Percentiles rank a stretch among this genome's conserved stretches.
Conservation (phyloP, 2,113 vertebrate species). For the Anolis carolinensis region DNA sequence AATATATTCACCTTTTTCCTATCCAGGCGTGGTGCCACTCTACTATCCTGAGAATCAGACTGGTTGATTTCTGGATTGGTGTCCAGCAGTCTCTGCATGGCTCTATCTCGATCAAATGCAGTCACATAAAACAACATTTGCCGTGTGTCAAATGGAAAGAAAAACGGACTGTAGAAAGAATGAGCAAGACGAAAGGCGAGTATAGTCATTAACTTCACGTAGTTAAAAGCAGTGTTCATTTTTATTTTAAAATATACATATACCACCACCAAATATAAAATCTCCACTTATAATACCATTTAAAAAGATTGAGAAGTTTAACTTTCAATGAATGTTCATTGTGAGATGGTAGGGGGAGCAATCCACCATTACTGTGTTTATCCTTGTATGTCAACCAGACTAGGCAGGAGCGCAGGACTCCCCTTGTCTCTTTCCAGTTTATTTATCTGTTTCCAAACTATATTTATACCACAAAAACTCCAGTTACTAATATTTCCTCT, state of each 20-base stretch:
- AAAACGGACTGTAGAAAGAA: conserved; percentile 90
- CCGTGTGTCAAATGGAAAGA: conserved; percentile 98
- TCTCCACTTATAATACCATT: not conserved
- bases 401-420: too few species aligned
- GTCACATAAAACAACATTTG: conserved; percentile 99
- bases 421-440: too few species aligned
- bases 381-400: too few species aligned
- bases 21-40: conserved; percentile 96
- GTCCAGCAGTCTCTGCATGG: conserved; percentile 97
- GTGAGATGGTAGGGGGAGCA: too few species aligned
- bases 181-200: not conserved
- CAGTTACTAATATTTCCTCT: too few species aligned
- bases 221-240: not conserved
- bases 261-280: not conserved
- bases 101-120: conserved; percentile 98
- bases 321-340: too few species aligned
- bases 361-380: too few species aligned
- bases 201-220: not conserved
- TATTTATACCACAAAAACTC: too few species aligned
- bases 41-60: conserved; percentile 98
- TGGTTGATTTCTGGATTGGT: conserved; percentile 99
- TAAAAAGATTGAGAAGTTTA: not conserved
- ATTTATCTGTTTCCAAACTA: too few species aligned
- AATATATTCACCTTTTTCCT: conserved; percentile 91
- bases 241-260: not conserved